Evolutionary conservation across 2,113 vertebrate species (phyloP), one percentile per base, ranked within the genome.

Genomic region (Paracanthobrama guichenoti): DNA sequence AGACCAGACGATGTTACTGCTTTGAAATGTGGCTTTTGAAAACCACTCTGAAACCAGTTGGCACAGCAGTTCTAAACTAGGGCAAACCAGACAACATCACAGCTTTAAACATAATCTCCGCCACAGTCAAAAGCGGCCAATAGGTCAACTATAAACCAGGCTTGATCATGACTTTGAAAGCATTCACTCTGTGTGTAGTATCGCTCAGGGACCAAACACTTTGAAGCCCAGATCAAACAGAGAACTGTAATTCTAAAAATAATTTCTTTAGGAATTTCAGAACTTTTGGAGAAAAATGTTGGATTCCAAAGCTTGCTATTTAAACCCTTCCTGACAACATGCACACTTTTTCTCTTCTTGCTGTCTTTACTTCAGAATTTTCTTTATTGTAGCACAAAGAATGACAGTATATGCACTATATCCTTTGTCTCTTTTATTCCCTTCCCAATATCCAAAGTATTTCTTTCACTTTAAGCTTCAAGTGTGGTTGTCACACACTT

Each of bases 391-490:
- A 53, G 28, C 55, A 64, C 57, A 62, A 62, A 86, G 57, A 53
- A 26, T 55, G 81, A 72, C 64, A 81, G 22, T 73, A n/a, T 64
- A 48, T 62, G 18, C 39, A 26, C 60, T 62, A 44, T 77, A 66
- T 67, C 60, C 48, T 69, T 81, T 28, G 24, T 24, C n/a, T 82
- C 75, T 28, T 39, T 39, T 59, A 74, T 60, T 79, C 59, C 69
- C 75, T 74, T 71, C 78, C 82, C 64, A 60, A 73, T 79, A 14
- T 85, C 79, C 76, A 86, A 87, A 55, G 62, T 82, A 71, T 48
- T 84, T 72, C 79, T 71, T 48, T 42, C 48, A 81, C 64, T 71
- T 82, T 24, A 69, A 53, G 89, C 92, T 87, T 86, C 88, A 87
- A 83, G 74, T 83, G 71, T 79, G 14, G 55, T 83, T 88, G 71